phyloP scores from a whole-genome alignment of 35 echinoderm and acorn worm species.

The Ophioderma brevispina region DNA sequence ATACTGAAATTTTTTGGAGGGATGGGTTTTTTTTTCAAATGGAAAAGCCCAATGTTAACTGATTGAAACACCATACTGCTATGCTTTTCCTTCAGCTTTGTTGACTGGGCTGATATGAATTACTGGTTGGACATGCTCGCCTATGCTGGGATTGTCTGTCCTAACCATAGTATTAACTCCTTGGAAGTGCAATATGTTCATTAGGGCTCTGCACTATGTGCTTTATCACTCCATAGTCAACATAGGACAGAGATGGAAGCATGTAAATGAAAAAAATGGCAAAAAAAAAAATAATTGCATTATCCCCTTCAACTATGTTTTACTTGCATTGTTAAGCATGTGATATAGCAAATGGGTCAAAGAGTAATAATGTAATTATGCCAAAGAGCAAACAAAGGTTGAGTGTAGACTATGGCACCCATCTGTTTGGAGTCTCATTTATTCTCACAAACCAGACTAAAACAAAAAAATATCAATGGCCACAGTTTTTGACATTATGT shows the following conservation, averaged over 20 bases:
- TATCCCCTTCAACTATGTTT: not conserved
- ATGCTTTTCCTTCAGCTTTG: not conserved
- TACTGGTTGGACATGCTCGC: constrained; percentile 83
- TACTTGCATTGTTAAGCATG: not conserved
- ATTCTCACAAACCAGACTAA: too few species aligned
- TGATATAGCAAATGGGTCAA: too few species aligned
- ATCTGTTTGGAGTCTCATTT: too few species aligned
- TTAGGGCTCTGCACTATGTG: constrained; percentile 80
- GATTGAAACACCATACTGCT: too few species aligned
- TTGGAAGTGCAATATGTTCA: constrained; percentile 91
- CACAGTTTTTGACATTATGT: too few species aligned
- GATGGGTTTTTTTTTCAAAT: too few species aligned
- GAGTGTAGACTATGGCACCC: too few species aligned
- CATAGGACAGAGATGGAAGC: constrained; percentile 95
- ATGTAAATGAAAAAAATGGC: not conserved
- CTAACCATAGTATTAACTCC: constrained; percentile 59
- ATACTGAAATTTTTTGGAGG: too few species aligned
- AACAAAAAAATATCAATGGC: too few species aligned
- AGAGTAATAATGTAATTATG: too few species aligned
- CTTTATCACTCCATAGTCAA: constrained; percentile 94
- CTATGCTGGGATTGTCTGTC: constrained; percentile 69
- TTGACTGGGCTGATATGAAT: constrained; percentile 57
- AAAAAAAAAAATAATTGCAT: not conserved
- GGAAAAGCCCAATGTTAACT: too few species aligned
- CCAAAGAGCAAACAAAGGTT: too few species aligned